These are phyloP conservation scores for Prunella himalayana DNA, from an alignment of 2,113 vertebrate species.

Conservation along the genomic window DNA sequence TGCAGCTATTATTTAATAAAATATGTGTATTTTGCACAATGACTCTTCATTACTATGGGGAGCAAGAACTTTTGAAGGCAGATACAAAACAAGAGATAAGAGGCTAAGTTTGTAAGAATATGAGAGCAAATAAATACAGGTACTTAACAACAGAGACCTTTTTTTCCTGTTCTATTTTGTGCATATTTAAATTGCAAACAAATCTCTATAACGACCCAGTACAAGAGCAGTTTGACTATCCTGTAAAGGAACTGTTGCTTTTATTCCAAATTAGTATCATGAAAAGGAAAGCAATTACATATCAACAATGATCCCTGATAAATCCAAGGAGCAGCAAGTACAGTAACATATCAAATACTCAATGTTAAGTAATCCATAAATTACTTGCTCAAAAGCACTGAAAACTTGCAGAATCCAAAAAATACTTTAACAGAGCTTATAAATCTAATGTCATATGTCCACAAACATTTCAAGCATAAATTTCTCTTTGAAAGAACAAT, in stretches of 20 bases:
- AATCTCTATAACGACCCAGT: background rate
- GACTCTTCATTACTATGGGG: background rate
- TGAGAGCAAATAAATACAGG: background rate
- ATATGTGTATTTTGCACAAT: background rate
- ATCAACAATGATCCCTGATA: background rate
- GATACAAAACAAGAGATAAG: background rate
- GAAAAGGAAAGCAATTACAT: background rate
- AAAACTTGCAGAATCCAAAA: background rate
- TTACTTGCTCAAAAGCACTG: background rate
- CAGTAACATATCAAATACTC: background rate
- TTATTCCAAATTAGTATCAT: background rate
- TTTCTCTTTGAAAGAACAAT: background rate
- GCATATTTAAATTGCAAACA: background rate
- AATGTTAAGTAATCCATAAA: background rate
- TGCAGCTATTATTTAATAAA: background rate
- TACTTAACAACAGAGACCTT: background rate
- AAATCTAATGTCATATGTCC: background rate
- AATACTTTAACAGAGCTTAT: background rate
- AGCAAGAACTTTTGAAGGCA: background rate
- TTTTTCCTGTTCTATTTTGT: background rate
- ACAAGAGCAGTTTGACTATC: background rate
- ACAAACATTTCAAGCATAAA: background rate
- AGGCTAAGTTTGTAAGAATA: background rate
- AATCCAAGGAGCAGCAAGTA: background rate
- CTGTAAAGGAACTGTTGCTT: background rate